These are phyloP conservation scores for Dioctria linearis DNA, from an alignment of 2,888 invertebrate genomes.

Conservation along the genomic window DNA sequence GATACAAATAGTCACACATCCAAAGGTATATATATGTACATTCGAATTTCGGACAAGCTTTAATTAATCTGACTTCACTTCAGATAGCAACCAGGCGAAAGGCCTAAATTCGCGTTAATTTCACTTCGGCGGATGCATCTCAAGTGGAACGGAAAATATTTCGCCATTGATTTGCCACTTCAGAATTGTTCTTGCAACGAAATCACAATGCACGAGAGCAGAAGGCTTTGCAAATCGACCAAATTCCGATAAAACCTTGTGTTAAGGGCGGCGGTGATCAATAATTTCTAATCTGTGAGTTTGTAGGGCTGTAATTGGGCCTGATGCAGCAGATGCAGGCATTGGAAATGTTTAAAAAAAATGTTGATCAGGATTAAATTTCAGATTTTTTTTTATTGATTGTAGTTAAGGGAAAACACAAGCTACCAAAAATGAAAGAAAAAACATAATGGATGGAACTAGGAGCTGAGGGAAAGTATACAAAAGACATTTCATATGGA, in stretches of 20 bases:
- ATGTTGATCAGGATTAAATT: too few relatives aligned
- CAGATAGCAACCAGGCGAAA: conserved; percentile 3
- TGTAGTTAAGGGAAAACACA: too few relatives aligned
- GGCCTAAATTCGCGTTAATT: conserved; percentile 29
- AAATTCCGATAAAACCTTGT: background rate
- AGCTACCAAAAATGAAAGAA: too few relatives aligned
- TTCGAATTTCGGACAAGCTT: background rate
- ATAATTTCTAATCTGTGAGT: too few relatives aligned
- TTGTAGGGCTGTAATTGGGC: too few relatives aligned
- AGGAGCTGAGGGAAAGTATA: too few relatives aligned
- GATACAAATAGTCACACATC: background rate
- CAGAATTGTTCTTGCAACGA: background rate
- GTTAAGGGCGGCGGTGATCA: too few relatives aligned
- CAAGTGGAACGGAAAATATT: conserved; percentile 27
- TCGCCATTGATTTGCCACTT: conserved; percentile 34
- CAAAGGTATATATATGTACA: background rate
- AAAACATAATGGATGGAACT: too few relatives aligned
- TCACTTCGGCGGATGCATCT: conserved; percentile 15
- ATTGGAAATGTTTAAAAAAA: too few relatives aligned
- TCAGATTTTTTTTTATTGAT: too few relatives aligned
- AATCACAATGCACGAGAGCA: background rate
- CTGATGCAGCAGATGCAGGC: too few relatives aligned
- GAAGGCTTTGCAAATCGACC: background rate
- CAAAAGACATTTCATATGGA: too few relatives aligned
- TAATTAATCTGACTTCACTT: conserved; percentile 30